Evolutionary conservation across 2,888 invertebrate species (phyloP).

Genomic region (Drosophila rellima): DNA sequence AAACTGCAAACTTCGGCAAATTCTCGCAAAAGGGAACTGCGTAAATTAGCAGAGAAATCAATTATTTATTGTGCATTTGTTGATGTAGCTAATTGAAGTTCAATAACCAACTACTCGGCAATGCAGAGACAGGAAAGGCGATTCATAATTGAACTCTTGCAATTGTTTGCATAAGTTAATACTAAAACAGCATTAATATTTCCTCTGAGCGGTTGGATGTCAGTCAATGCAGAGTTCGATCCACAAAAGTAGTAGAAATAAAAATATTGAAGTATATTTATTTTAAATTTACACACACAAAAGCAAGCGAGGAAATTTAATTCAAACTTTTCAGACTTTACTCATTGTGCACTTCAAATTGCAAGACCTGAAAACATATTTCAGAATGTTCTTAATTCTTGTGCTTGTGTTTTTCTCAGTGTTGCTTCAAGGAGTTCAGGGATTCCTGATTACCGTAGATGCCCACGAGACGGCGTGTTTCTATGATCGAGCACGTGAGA

Average conservation of each 20-base stretch:
- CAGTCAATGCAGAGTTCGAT: not conserved
- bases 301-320: not conserved
- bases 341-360: not conserved
- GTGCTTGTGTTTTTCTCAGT: conserved; percentile 7
- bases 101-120: conserved; percentile 28
- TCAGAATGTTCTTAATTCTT: conserved; percentile 38
- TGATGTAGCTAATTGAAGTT: conserved; percentile 57
- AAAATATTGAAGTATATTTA: too few relatives aligned
- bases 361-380: not conserved
- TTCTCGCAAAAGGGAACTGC: conserved; percentile 19
- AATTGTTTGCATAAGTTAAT: conserved; percentile 6
- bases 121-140: not conserved
- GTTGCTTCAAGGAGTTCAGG: not conserved
- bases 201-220: not conserved
- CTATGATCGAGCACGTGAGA: conserved; percentile 48
- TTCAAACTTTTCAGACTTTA: not conserved
- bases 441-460: conserved; percentile 64
- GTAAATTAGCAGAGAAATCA: conserved; percentile 64
- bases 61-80: conserved; percentile 67
- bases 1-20: conserved; percentile 29
- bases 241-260: not conserved
- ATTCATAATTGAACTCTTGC: conserved; percentile 8
- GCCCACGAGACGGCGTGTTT: conserved; percentile 68
- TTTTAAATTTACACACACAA: not conserved
- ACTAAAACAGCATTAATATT: conserved; percentile 7